phyloP scores from a whole-genome alignment of 2,888 invertebrate genomes.

The Drosophila mimica region DNA sequence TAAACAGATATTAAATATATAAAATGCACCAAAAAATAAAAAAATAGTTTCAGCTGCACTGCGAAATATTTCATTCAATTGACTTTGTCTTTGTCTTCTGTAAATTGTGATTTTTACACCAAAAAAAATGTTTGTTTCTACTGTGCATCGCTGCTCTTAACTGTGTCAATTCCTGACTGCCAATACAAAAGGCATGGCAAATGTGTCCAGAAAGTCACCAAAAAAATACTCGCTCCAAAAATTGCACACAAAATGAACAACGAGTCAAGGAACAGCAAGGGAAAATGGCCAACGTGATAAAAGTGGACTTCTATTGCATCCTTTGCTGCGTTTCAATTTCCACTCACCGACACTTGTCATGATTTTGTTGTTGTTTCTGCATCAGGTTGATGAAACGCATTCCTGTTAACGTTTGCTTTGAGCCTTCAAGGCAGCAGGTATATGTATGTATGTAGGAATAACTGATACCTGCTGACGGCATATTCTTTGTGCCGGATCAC shows the following conservation, averaged over 20 bases:
- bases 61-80: not conserved
- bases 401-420: constrained; percentile 53
- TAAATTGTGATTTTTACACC: not conserved
- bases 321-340: constrained; percentile 64
- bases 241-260: constrained; percentile 16
- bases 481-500: constrained; percentile 5
- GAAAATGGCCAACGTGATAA: constrained; percentile 18
- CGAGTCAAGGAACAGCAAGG: not conserved
- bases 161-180: constrained; percentile 55
- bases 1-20: no score
- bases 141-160: constrained; percentile 39
- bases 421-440: constrained; percentile 45
- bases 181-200: constrained; percentile 48
- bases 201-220: constrained; percentile 22
- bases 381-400: constrained; percentile 58
- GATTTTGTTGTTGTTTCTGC: constrained; percentile 21
- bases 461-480: not conserved
- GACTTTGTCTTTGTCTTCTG: no score
- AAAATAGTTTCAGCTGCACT: not conserved
- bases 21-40: not conserved
- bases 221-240: constrained; percentile 11
- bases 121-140: not conserved
- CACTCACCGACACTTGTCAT: constrained; percentile 46
- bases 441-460: not conserved
- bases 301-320: constrained; percentile 56